These are phyloP conservation scores for Xylota segnis DNA, from an alignment of 2,888 invertebrate genomes.

Conservation along the genomic window DNA sequence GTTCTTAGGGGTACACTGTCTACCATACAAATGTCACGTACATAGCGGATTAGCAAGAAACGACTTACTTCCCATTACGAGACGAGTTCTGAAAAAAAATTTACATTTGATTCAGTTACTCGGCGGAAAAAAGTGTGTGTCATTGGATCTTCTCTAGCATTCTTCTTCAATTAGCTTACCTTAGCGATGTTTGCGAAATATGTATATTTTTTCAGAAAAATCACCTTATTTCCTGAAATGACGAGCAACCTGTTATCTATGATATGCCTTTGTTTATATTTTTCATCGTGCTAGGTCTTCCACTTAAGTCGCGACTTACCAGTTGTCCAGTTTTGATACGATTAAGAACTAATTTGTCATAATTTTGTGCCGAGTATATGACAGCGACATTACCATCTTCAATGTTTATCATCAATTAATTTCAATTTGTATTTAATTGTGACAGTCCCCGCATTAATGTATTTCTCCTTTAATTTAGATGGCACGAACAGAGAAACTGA, in stretches of 20 bases:
- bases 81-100: too few relatives aligned
- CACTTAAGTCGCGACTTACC: constrained; percentile 2
- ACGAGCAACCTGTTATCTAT: not conserved
- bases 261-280: not conserved
- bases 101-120: too few relatives aligned
- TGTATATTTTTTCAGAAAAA: not conserved
- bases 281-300: not conserved
- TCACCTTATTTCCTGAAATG: not conserved
- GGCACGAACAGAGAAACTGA: constrained; percentile 80
- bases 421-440: constrained; percentile 56
- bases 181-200: not conserved
- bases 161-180: not conserved
- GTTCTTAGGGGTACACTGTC: not conserved
- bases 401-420: constrained; percentile 47
- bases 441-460: constrained; percentile 32
- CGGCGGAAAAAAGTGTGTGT: not conserved
- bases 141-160: not conserved
- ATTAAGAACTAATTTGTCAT: constrained; percentile 42
- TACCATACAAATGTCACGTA: not conserved
- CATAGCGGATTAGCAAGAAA: not conserved
- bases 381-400: not conserved
- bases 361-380: constrained; percentile 3
- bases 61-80: too few relatives aligned
- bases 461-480: constrained; percentile 79
- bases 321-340: not conserved